Percentiles rank a stretch among this genome's conserved stretches.
phyloP scores from a whole-genome alignment of 2,797 vertebrate genomes.

The Acanthopagrus latus region DNA sequence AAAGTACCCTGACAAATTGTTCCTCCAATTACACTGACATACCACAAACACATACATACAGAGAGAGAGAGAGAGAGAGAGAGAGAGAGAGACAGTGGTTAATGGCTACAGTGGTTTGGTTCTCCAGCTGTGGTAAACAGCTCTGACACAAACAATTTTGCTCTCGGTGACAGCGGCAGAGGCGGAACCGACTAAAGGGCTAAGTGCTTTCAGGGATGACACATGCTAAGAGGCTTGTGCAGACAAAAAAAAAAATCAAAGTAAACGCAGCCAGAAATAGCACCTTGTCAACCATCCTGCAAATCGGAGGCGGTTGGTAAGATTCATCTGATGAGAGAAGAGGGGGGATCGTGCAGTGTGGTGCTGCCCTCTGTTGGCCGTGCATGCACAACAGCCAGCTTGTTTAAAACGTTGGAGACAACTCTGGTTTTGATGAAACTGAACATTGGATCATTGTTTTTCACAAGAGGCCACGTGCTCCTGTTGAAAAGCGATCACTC shows the following conservation, averaged over 20 bases:
- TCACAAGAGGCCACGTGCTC: neutral
- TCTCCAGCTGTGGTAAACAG: neutral
- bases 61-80: neutral
- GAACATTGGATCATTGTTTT: slow-evolving; percentile 15
- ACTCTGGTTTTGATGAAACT: neutral
- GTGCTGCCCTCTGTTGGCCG: slow-evolving; percentile 65
- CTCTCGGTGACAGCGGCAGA: neutral
- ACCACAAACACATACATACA: neutral
- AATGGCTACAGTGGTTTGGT: neutral
- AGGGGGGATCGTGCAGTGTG: neutral
- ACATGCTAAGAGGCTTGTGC: neutral
- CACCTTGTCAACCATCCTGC: slow-evolving; percentile 2
- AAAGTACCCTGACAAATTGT: neutral
- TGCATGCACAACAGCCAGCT: neutral
- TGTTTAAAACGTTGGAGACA: neutral
- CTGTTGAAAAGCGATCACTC: neutral
- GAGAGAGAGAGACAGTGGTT: neutral
- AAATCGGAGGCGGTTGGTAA: neutral
- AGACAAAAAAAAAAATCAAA: neutral
- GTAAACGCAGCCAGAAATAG: neutral
- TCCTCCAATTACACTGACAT: slow-evolving; percentile 4
- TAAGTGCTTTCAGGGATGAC: neutral
- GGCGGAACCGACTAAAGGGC: neutral
- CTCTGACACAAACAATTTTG: neutral
- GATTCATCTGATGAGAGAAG: neutral